Conservation (phyloP, 2,888 invertebrate species). For the Drosophila pseudotalamancana region DNA sequence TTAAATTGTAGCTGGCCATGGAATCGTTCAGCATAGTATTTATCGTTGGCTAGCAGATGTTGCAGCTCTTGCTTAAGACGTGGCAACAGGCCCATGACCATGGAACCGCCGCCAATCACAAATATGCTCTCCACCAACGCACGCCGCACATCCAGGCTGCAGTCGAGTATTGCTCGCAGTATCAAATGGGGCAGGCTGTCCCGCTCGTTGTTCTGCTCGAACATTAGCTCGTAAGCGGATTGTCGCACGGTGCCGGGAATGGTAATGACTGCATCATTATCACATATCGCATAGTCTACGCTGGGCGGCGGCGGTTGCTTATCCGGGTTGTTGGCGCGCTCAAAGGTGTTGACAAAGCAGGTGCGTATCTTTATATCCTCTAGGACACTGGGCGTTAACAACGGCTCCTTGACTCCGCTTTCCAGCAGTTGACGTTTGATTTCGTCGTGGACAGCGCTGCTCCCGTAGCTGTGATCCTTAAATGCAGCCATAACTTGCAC, state of each 20-base stretch:
- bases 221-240: slow-evolving; percentile 92
- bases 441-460: slow-evolving; percentile 89
- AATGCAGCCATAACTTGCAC: slow-evolving; percentile 93
- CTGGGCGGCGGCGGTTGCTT: slow-evolving; percentile 86
- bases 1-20: slow-evolving; percentile 86
- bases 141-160: slow-evolving; percentile 92
- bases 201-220: slow-evolving; percentile 93
- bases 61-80: slow-evolving; percentile 92
- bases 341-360: slow-evolving; percentile 93
- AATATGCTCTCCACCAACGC: slow-evolving; percentile 93
- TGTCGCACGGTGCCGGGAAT: slow-evolving; percentile 91
- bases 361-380: slow-evolving; percentile 94
- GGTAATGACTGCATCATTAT: slow-evolving; percentile 86
- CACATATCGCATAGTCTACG: slow-evolving; percentile 88
- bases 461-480: slow-evolving; percentile 92
- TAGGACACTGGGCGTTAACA: slow-evolving; percentile 86
- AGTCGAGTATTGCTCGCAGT: slow-evolving; percentile 91
- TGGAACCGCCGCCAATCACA: slow-evolving; percentile 93
- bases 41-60: slow-evolving; percentile 86
- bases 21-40: slow-evolving; percentile 87
- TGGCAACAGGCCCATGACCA: slow-evolving; percentile 92
- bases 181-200: slow-evolving; percentile 93
- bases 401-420: slow-evolving; percentile 82
- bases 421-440: slow-evolving; percentile 85
- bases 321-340: slow-evolving; percentile 86